Conservation (phyloP, 2,888 invertebrate species). For the Gortyna flavago region DNA sequence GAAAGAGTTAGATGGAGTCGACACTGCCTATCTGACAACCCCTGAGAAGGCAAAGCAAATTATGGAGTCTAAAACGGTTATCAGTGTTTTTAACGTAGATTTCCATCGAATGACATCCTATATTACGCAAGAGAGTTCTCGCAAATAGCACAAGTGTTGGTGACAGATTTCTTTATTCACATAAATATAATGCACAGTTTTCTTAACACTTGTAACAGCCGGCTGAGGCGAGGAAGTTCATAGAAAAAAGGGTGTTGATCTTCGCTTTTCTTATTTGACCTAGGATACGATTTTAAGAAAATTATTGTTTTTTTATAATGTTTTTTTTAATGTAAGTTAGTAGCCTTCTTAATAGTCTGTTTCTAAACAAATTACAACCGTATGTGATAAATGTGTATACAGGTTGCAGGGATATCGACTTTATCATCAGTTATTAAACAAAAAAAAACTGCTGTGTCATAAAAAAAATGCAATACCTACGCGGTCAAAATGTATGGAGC, state of each 20-base stretch:
- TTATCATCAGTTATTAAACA: too few relatives aligned
- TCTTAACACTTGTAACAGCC: constrained; percentile 1
- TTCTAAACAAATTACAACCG: neutral
- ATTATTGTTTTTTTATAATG: neutral
- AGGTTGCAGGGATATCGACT: too few relatives aligned
- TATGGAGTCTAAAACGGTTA: neutral
- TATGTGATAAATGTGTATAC: neutral
- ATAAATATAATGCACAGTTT: constrained; percentile 11
- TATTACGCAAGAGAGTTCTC: neutral
- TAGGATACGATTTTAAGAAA: neutral
- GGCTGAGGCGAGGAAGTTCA: neutral
- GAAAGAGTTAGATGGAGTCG: neutral
- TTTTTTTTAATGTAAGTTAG: neutral
- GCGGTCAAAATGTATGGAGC: too few relatives aligned
- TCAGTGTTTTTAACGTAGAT: neutral
- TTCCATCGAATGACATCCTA: constrained; percentile 9
- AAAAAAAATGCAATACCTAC: too few relatives aligned
- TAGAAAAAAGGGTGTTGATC: neutral
- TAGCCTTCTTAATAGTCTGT: neutral
- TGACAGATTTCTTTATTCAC: constrained; percentile 33
- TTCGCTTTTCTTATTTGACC: neutral
- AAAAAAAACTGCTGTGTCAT: too few relatives aligned
- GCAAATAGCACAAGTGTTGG: constrained; percentile 19
- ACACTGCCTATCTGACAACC: too few relatives aligned
- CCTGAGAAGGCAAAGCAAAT: neutral